Percentiles rank a stretch among this genome's conserved stretches.
phyloP scores from a whole-genome alignment of 2,113 vertebrate species.

The Centropus bengalensis region DNA sequence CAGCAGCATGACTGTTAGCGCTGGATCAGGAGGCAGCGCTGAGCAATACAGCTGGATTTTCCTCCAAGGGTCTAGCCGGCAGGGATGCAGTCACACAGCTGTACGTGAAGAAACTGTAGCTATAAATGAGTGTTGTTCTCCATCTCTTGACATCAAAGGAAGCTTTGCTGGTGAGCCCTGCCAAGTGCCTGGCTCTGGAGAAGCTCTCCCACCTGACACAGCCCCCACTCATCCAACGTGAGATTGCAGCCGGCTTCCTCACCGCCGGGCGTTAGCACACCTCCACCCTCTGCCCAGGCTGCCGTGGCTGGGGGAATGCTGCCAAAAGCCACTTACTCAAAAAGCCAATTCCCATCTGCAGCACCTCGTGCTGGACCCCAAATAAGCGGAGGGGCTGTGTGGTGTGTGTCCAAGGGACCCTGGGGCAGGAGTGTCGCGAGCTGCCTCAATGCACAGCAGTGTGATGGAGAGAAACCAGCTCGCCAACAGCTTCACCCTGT shows the following conservation, averaged over 20 bases:
- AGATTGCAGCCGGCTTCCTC: slow-evolving; percentile 40
- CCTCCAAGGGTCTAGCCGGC: not conserved
- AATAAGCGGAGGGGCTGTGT: rapidly evolving
- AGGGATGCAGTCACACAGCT: not conserved
- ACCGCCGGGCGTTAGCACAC: not conserved
- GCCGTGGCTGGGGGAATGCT: not conserved
- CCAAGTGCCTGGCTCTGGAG: not conserved
- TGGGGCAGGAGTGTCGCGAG: rapidly evolving
- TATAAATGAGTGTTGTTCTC: slow-evolving; percentile 58
- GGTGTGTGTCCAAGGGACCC: not conserved
- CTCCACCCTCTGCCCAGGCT: not conserved
- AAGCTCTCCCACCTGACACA: slow-evolving; percentile 33
- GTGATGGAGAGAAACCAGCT: not conserved
- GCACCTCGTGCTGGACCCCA: not conserved
- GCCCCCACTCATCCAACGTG: slow-evolving; percentile 20
- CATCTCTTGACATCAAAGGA: slow-evolving; percentile 48
- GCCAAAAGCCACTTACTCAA: not conserved
- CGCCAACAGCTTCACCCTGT: not conserved
- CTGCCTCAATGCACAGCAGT: rapidly evolving
- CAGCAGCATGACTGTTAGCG: not conserved
- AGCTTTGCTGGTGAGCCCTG: not conserved
- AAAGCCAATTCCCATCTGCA: not conserved
- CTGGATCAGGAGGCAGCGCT: not conserved
- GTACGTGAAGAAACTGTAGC: slow-evolving; percentile 31
- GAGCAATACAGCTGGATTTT: not conserved